phyloP scores from a whole-genome alignment of 2,888 invertebrate species.

The Chromoteleia sp. region DNA sequence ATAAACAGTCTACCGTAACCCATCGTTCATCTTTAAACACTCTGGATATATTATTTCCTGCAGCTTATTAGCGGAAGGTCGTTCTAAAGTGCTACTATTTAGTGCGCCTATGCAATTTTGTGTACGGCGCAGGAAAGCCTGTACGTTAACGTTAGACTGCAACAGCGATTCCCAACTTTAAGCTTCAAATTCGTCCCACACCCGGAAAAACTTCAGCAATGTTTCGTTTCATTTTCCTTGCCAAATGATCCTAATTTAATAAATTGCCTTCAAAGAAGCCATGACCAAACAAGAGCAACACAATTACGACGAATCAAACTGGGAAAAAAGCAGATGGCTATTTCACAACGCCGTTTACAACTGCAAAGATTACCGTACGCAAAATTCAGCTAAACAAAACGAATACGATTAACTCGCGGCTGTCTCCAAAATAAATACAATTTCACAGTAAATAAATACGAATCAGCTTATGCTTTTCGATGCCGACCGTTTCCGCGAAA shows the following conservation, averaged over 20 bases:
- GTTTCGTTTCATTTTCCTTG: neutral
- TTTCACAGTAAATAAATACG: neutral
- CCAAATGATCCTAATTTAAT: neutral
- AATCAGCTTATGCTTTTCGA: neutral
- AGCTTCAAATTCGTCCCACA: conserved; percentile 7
- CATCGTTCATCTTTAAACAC: conserved; percentile 74
- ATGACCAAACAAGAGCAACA: too few relatives aligned
- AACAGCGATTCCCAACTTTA: conserved; percentile 68
- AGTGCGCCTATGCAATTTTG: conserved; percentile 75
- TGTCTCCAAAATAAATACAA: neutral
- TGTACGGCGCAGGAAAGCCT: conserved; percentile 65
- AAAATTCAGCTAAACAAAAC: too few relatives aligned
- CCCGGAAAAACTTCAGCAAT: neutral
- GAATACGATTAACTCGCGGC: neutral
- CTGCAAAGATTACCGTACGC: too few relatives aligned
- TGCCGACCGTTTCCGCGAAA: too few relatives aligned
- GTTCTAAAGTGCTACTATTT: conserved; percentile 75
- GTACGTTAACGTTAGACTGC: conserved; percentile 70
- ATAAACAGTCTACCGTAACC: neutral
- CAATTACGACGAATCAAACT: too few relatives aligned
- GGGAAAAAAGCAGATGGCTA: too few relatives aligned
- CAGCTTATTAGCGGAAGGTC: conserved; percentile 77
- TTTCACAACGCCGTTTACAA: neutral
- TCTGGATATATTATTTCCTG: conserved; percentile 71
- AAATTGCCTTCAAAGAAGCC: too few relatives aligned